A percentile compares a stretch with the other conserved stretches of the same genome.
Conservation (phyloP, 2,797 vertebrate species). For the Xenopus petersii region DNA sequence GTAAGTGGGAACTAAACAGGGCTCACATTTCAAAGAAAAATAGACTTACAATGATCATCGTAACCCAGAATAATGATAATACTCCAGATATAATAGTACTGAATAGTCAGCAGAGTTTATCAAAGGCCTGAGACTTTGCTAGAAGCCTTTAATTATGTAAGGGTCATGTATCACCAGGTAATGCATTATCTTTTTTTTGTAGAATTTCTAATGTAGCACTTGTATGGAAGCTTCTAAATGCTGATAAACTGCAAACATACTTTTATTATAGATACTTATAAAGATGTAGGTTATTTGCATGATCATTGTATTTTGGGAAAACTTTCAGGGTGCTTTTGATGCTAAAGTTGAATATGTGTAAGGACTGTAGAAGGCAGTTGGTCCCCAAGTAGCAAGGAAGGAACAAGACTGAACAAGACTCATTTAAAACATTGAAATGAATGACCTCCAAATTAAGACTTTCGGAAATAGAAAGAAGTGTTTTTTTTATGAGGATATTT, state of each 20-base stretch:
- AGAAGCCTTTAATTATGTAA: constrained; percentile 30
- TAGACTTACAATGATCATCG: constrained; percentile 31
- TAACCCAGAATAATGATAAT: constrained; percentile 36
- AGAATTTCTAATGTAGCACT: constrained; percentile 18
- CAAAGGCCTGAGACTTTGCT: constrained; percentile 27
- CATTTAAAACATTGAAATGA: no score
- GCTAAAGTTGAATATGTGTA: no score
- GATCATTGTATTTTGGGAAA: neutral
- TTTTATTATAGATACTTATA: neutral
- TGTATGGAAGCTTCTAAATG: constrained; percentile 10
- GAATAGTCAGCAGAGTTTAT: constrained; percentile 24
- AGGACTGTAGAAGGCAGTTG: no score
- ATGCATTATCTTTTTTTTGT: constrained; percentile 38
- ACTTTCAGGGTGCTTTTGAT: neutral
- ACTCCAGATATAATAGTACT: constrained; percentile 36
- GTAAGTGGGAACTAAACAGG: constrained; percentile 33
- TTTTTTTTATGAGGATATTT: no score
- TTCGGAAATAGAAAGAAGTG: no score
- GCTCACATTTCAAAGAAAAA: constrained; percentile 25
- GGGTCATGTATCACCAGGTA: constrained; percentile 18
- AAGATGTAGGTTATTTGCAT: constrained; percentile 18
- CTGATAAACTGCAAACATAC: neutral
- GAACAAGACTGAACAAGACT: no score
- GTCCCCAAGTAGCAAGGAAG: no score
- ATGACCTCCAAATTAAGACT: no score